A percentile compares a stretch with the other conserved stretches of the same genome.
Conservation (phyloP, 2,888 invertebrate species). For the Pseudolycoriella hygida region DNA sequence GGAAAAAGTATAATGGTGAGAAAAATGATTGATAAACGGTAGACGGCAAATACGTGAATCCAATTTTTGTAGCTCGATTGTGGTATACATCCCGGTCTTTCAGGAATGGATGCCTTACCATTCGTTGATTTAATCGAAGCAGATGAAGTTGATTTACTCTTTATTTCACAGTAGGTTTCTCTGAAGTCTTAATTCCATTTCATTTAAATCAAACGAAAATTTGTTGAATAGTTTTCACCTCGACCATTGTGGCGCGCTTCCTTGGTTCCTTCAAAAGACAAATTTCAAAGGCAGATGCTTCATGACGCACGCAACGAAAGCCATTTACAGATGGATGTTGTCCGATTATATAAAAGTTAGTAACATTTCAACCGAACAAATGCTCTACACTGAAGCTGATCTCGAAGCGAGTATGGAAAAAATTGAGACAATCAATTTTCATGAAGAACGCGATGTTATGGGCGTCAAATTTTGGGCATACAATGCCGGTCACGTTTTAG, state of each 20-base stretch:
- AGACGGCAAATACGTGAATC: background rate
- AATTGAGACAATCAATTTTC: conserved; percentile 96
- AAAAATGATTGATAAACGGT: conserved; percentile 13
- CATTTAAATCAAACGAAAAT: background rate
- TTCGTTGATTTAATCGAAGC: conserved; percentile 96
- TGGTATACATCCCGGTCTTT: conserved; percentile 94
- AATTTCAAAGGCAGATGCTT: conserved; percentile 95
- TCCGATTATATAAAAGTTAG: conserved; percentile 99
- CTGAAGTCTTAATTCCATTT: conserved; percentile 2
- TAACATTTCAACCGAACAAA: conserved; percentile 91
- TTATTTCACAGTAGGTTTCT: conserved; percentile 74
- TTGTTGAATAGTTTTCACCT: conserved; percentile 68
- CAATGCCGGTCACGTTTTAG: conserved; percentile 95
- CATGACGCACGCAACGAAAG: conserved; percentile 99
- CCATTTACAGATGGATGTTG: conserved; percentile 94
- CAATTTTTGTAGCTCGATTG: conserved; percentile 59
- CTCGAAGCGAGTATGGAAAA: conserved; percentile 96
- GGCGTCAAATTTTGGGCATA: conserved; percentile 98
- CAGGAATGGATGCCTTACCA: conserved; percentile 94
- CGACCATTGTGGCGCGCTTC: conserved; percentile 94
- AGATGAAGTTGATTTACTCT: conserved; percentile 85
- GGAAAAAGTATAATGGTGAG: conserved; percentile 94
- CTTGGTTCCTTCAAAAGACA: conserved; percentile 95
- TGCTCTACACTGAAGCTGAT: conserved; percentile 94
- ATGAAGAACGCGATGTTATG: conserved; percentile 92